Percentiles rank a stretch among this genome's conserved stretches.
phyloP scores from a whole-genome alignment of 2,797 vertebrate species.

The Acipenser transmontanus region DNA sequence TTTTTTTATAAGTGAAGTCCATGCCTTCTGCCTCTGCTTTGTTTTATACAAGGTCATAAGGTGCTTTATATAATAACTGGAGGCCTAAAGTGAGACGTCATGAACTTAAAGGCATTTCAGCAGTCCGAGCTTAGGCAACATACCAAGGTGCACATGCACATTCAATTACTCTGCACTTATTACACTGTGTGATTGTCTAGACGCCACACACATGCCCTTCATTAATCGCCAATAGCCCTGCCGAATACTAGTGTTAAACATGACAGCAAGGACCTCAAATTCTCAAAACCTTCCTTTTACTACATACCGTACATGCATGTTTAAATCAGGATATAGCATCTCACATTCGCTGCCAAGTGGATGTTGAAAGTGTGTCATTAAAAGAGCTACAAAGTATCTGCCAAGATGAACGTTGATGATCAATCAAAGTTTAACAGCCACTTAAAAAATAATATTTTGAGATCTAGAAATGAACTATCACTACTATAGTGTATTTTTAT shows the following conservation, averaged over 20 bases:
- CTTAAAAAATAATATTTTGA: too few relatives aligned
- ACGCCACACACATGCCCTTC: constrained; percentile 53
- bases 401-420: too few relatives aligned
- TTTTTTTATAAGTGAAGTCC: constrained; percentile 37
- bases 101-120: constrained; percentile 40
- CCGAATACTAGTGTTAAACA: constrained; percentile 46
- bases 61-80: constrained; percentile 40
- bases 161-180: constrained; percentile 47
- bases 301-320: too few relatives aligned
- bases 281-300: constrained; percentile 38
- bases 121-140: constrained; percentile 34
- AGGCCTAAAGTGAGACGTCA: constrained; percentile 45
- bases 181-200: constrained; percentile 38
- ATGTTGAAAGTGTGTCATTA: too few relatives aligned
- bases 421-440: too few relatives aligned
- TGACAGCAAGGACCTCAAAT: constrained; percentile 40
- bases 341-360: too few relatives aligned
- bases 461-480: too few relatives aligned
- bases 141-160: constrained; percentile 61
- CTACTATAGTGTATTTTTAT: too few relatives aligned
- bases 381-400: too few relatives aligned
- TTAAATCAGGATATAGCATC: too few relatives aligned
- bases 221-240: constrained; percentile 47
- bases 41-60: constrained; percentile 33
- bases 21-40: constrained; percentile 29